These are phyloP conservation scores for Taenioides sp. DNA, from an alignment of 2,797 vertebrate genomes.

Conservation along the genomic window DNA sequence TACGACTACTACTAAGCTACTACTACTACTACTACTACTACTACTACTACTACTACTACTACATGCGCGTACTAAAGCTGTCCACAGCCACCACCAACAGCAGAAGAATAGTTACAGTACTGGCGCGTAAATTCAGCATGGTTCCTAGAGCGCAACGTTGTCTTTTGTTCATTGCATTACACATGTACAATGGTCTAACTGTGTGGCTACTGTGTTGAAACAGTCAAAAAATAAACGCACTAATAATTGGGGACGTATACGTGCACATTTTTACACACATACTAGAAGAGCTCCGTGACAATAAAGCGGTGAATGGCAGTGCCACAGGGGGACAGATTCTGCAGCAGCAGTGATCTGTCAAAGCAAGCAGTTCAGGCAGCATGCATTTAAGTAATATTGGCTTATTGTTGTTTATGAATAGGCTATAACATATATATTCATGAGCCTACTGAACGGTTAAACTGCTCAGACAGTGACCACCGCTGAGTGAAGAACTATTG, in stretches of 20 bases:
- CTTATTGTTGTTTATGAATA: too few species aligned
- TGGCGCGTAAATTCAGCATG: background rate
- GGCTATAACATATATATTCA: too few species aligned
- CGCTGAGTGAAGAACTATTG: background rate
- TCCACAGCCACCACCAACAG: background rate
- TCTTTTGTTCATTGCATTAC: background rate
- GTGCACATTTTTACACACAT: background rate
- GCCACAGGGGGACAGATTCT: too few species aligned
- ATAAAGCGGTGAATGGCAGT: too few species aligned
- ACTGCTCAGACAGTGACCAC: background rate
- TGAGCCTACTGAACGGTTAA: background rate
- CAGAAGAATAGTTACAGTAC: background rate
- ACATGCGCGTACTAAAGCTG: background rate
- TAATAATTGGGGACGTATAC: background rate
- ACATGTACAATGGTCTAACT: background rate
- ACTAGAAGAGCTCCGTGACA: background rate
- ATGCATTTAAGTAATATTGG: too few species aligned
- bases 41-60: conserved; percentile 2
- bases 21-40: background rate
- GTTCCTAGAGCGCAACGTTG: background rate
- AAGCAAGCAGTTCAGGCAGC: too few species aligned
- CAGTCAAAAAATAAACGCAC: background rate
- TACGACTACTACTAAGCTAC: conserved; percentile 1
- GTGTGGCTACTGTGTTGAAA: background rate
- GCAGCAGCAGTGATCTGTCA: too few species aligned